Evolutionary conservation across 2,888 invertebrate genomes (phyloP), one percentile per base, ranked within the genome.

Genomic region (Pandemis corylana): DNA sequence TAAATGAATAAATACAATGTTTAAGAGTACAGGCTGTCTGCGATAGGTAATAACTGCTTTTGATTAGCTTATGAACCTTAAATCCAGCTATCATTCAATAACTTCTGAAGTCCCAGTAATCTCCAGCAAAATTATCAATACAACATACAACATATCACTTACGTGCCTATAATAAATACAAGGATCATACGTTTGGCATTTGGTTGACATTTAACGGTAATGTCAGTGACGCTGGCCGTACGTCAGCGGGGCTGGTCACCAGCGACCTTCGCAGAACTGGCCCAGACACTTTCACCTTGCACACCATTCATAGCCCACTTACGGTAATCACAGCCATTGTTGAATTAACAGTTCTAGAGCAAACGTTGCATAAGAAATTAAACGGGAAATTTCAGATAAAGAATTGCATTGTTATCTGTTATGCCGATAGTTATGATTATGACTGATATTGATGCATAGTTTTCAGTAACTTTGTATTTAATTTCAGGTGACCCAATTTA

Each of bases 201-300:
- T 91, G 83, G 83, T 79, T 91, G 91, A 89, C 90, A 92, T 91
- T 92, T 90, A 84, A 79, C 80, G 77, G 82, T 85, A 84, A 85
- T 82, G 82, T 81, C 82, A 84, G 81, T 83, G 83, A 84, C 84
- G 82, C 80, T 15, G 56, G 62, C 51, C 10, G 61, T 69, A 79
- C 80, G 80, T 78, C 77, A 78, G 76, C 75, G 77, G 79, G 72
- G 61, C 64, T 46, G 67, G 68, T 78, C 76, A 28, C 59, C 59
- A 59, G 78, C 87, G 90, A 89, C 90, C 91, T 91, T 90, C 90
- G 82, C 79, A 61, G 81, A 9, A 72, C 81, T 81, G 80, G 80
- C 82, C 83, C 82, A 84, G 80, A 83, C 85, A 89, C 92, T 93
- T 92, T 93, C 92, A 92, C 92, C 90, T 87, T 82, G 80, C 82